Conservation (phyloP, 2,888 invertebrate genomes). For the Cylloceria caligata region DNA sequence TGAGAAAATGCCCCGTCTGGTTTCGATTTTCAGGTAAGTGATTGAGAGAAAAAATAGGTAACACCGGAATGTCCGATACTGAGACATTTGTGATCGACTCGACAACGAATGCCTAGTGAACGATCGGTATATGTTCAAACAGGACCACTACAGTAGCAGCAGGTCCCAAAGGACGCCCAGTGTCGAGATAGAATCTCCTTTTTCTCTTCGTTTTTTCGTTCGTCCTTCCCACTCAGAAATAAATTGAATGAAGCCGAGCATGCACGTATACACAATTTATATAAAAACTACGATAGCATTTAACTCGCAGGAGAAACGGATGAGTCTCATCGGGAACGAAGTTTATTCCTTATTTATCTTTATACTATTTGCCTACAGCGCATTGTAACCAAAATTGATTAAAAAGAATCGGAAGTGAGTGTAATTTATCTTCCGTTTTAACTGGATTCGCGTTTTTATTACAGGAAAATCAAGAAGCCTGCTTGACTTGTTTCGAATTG, state of each 20-base stretch:
- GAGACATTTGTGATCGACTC: conserved; percentile 18
- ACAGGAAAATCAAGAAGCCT: too few species aligned
- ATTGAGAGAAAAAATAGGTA: not conserved
- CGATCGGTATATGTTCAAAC: conserved; percentile 13
- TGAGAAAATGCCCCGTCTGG: not conserved
- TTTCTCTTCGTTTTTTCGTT: conserved; percentile 18
- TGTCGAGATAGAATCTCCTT: conserved; percentile 47
- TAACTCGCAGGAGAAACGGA: conserved; percentile 13
- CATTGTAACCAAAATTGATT: too few species aligned
- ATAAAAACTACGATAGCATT: not conserved
- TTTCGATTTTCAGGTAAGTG: conserved; percentile 29
- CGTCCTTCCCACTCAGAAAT: not conserved
- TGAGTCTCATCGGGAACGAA: conserved; percentile 31
- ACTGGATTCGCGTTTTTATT: too few species aligned
- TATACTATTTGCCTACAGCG: not conserved
- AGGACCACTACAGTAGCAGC: conserved; percentile 11
- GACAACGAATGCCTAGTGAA: conserved; percentile 16
- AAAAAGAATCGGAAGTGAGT: too few species aligned
- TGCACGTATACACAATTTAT: not conserved
- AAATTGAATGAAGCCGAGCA: conserved; percentile 39
- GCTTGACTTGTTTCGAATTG: not conserved
- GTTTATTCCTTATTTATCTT: not conserved
- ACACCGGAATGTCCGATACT: not conserved
- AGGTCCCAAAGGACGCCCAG: conserved; percentile 46
- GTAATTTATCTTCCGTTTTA: too few species aligned